Evolutionary conservation across 2,797 vertebrate species (phyloP).

Genomic region (Geotrypetes seraphini): DNA sequence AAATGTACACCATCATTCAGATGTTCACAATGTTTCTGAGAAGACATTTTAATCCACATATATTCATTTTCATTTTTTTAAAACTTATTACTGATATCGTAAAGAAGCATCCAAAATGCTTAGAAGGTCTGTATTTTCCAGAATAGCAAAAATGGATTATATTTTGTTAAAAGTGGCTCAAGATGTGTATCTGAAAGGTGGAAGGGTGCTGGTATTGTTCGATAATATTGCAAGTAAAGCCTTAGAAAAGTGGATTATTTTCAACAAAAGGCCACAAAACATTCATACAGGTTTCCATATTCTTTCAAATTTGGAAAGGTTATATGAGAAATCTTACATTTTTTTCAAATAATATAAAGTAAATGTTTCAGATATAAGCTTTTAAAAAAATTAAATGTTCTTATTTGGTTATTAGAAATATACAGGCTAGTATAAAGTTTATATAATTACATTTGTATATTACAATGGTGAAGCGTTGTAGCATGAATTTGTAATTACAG

Average conservation of each 20-base stretch:
- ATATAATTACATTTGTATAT: conserved; percentile 21
- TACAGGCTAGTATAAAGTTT: conserved; percentile 14
- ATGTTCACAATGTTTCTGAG: conserved; percentile 1
- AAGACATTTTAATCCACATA: neutral
- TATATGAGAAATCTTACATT: no score
- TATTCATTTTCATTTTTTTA: neutral
- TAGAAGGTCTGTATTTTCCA: conserved; percentile 7
- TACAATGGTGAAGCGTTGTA: conserved; percentile 14
- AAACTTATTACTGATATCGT: neutral
- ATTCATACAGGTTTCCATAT: conserved; percentile 4
- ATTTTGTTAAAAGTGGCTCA: conserved; percentile 3
- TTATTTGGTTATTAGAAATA: conserved; percentile 20
- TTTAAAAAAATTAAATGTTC: conserved; percentile 14
- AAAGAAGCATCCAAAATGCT: neutral
- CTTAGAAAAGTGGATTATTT: conserved; percentile 4
- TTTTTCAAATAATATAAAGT: conserved; percentile 14
- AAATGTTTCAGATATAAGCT: conserved; percentile 6
- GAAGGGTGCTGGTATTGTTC: neutral
- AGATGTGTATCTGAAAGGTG: conserved; percentile 12
- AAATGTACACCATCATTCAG: neutral
- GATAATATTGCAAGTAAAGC: conserved; percentile 10
- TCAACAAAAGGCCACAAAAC: conserved; percentile 7
- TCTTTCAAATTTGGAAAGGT: conserved; percentile 7
- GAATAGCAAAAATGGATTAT: neutral
- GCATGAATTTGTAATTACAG: conserved; percentile 9